These are phyloP conservation scores for Dolomedes plantarius DNA, from an alignment of 2,888 invertebrate genomes.

Conservation along the genomic window DNA sequence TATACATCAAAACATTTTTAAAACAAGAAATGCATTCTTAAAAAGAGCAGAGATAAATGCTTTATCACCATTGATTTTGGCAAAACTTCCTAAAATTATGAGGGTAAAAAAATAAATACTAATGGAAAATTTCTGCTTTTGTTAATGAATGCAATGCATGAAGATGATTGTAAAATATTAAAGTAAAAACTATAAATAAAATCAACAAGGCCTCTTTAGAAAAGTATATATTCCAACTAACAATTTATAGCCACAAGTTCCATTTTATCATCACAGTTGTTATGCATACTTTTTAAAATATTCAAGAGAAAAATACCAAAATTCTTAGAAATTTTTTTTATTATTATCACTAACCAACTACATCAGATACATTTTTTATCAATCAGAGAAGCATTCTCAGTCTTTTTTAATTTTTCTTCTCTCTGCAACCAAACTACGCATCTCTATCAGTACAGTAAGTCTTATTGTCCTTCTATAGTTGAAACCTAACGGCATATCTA, in stretches of 20 bases:
- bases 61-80: conserved; percentile 29
- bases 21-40: not conserved
- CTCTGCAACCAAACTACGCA: conserved; percentile 62
- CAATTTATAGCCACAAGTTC: conserved; percentile 55
- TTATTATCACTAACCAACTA: conserved; percentile 58
- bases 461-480: conserved; percentile 47
- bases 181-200: conserved; percentile 40
- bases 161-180: conserved; percentile 43
- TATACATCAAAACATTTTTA: not conserved
- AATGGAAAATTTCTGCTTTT: not conserved
- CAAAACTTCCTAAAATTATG: conserved; percentile 61
- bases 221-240: conserved; percentile 42
- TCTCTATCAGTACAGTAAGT: conserved; percentile 56
- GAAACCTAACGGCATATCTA: conserved; percentile 68
- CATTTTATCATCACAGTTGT: conserved; percentile 64
- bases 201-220: conserved; percentile 32
- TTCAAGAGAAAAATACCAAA: conserved; percentile 35
- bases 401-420: conserved; percentile 9
- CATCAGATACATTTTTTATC: conserved; percentile 42
- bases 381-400: conserved; percentile 48
- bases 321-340: conserved; percentile 30
- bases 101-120: conserved; percentile 54
- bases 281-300: conserved; percentile 63
- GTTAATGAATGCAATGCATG: conserved; percentile 30
- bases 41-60: not conserved